A percentile compares a stretch with the other conserved stretches of the same genome.
phyloP scores from a whole-genome alignment of 2,797 vertebrate species.

The Steatocranus sp. region DNA sequence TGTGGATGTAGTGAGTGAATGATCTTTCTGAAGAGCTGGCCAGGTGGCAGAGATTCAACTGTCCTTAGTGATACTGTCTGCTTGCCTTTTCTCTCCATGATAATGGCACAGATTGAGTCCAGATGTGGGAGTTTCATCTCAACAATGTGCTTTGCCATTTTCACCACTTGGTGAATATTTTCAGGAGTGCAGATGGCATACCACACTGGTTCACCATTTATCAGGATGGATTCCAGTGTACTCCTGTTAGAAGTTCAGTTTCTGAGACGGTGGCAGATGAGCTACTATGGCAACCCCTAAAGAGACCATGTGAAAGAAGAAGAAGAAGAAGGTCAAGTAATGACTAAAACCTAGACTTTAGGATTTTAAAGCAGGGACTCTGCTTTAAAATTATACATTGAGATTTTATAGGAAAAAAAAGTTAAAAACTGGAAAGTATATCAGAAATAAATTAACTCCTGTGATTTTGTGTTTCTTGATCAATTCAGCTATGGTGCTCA shows the following conservation, averaged over 20 bases:
- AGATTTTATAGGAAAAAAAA: fast-evolving
- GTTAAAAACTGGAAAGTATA: not conserved
- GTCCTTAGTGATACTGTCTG: fast-evolving
- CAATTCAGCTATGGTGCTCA: not conserved
- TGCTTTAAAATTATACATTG: not conserved
- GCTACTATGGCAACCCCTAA: not conserved
- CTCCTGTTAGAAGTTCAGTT: not conserved
- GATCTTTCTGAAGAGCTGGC: not conserved
- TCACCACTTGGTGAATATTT: not conserved
- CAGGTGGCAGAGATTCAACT: not conserved
- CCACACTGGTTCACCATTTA: not conserved
- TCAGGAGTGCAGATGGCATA: not conserved
- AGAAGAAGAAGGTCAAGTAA: not conserved
- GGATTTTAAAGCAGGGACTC: fast-evolving
- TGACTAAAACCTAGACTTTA: not conserved
- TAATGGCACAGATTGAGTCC: not conserved
- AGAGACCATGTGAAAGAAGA: fast-evolving
- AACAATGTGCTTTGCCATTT: not conserved
- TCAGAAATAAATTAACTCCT: not conserved
- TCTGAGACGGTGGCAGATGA: not conserved
- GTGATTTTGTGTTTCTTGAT: not conserved
- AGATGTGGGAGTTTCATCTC: not conserved
- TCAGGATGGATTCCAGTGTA: not conserved
- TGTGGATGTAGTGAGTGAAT: not conserved
- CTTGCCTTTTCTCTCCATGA: fast-evolving